Percentiles rank a stretch among this genome's conserved stretches.
These are phyloP conservation scores for Amphibalanus amphitrite DNA, from an alignment of 1,140 invertebrate species.

Conservation along the genomic window DNA sequence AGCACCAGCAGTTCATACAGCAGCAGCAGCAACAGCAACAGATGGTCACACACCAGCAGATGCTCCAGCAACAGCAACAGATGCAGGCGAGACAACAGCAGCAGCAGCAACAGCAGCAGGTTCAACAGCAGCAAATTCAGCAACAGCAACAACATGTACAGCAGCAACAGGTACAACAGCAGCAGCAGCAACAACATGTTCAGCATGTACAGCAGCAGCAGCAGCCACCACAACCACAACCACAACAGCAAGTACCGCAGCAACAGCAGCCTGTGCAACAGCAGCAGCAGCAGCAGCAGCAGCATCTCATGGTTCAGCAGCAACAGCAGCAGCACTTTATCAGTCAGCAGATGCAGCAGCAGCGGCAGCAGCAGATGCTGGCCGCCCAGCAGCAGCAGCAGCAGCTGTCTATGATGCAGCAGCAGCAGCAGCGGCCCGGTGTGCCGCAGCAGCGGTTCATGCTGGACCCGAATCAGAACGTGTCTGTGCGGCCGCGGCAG, in stretches of 20 bases:
- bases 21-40: too few species aligned
- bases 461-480: slow-evolving; percentile 9
- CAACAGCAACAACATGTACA: slow-evolving; percentile 22
- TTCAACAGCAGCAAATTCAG: slow-evolving; percentile 24
- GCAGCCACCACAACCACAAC: too few species aligned
- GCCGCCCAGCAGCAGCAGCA: slow-evolving; percentile 8
- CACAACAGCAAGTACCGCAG: too few species aligned
- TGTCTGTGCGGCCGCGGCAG: slow-evolving; percentile 5
- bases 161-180: neutral
- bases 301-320: neutral
- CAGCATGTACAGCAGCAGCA: neutral
- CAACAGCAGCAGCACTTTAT: neutral
- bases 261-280: too few species aligned
- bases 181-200: neutral
- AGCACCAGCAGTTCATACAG: slow-evolving; percentile 22
- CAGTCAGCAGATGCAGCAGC: slow-evolving; percentile 7
- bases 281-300: neutral
- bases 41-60: slow-evolving; percentile 18
- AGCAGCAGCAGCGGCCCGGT: slow-evolving; percentile 6
- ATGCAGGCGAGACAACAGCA: slow-evolving; percentile 19
- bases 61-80: slow-evolving; percentile 29
- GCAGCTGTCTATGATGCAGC: slow-evolving; percentile 3
- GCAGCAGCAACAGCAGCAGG: slow-evolving; percentile 18
- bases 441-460: slow-evolving; percentile 7
- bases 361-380: slow-evolving; percentile 15